These are phyloP conservation scores for Xenopus petersii DNA, from an alignment of 2,797 vertebrate species.

Conservation along the genomic window DNA sequence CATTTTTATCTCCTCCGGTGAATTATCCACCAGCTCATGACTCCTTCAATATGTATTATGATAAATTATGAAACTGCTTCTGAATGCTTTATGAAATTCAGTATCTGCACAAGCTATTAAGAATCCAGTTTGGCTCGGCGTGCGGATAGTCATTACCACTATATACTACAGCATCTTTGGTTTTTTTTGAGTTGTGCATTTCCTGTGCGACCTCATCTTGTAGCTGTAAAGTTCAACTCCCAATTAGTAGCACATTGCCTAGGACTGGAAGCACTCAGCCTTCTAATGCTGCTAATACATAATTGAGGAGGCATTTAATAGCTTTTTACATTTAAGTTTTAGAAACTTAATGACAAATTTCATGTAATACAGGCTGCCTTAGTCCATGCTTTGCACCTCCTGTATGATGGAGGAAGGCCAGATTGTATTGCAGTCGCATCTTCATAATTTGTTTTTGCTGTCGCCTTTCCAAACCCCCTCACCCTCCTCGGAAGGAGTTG, in stretches of 20 bases:
- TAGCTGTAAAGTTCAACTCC: slow-evolving; percentile 44
- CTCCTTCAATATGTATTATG: too few species aligned
- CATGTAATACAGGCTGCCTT: slow-evolving; percentile 19
- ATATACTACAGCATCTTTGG: slow-evolving; percentile 26
- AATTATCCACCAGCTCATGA: too few species aligned
- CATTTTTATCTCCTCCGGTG: too few species aligned
- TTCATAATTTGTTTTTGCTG: not conserved
- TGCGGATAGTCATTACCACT: slow-evolving; percentile 13
- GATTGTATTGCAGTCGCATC: not conserved
- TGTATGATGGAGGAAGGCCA: slow-evolving; percentile 14
- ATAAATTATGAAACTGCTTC: too few species aligned
- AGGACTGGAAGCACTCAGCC: slow-evolving; percentile 44
- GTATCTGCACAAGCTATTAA: not conserved
- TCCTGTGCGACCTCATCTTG: slow-evolving; percentile 31
- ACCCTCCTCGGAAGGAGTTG: too few species aligned
- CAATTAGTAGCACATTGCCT: slow-evolving; percentile 42
- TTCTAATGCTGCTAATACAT: slow-evolving; percentile 47
- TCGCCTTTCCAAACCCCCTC: not conserved
- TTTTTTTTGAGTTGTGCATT: slow-evolving; percentile 25
- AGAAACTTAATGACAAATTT: slow-evolving; percentile 40
- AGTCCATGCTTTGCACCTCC: slow-evolving; percentile 26
- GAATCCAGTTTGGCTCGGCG: not conserved
- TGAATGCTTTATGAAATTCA: too few species aligned
- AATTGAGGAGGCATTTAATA: slow-evolving; percentile 46
- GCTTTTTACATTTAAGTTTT: slow-evolving; percentile 45